Base-by-base conservation (phyloP, 2,888 invertebrate genomes). In the Nephrotoma guestfalica region DNA sequence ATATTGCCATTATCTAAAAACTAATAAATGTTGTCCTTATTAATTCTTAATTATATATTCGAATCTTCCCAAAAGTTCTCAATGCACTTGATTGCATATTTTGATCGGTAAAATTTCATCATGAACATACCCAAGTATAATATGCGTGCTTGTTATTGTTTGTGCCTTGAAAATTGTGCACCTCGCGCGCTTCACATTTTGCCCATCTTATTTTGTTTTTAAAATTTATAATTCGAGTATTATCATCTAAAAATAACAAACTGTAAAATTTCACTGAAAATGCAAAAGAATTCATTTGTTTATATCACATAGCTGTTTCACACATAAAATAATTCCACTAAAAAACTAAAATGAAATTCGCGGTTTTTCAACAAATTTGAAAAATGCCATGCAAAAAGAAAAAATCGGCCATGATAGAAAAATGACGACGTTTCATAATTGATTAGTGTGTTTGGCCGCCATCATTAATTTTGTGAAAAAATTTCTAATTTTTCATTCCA, bases 341-440 rank as follows among this genome's bases (percentile, higher is more conserved):
- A 57, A 57, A 47, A 57, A 57, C 15, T 57, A 15, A 57, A 57
- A 57, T 57, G 15, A 57, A 71, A 71, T 71, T 71, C 71, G 71
- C 71, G 71, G 71, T 18, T 71, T 71, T 71, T 71, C 30, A 30
- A 71, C 30, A 18, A 71, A 71, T 71, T 71, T 71, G 30, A 30
- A 71, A 71, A 71, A 71, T 71, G 71, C 71, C 71, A 71, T 71
- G 71, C 71, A 71, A 71, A 30, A 71, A 30, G 71, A 71, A 71
- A 57, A 71, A 71, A 71, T 71, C 71, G 30, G 71, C 86, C 86
- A 86, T 86, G 51, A 71, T 86, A 41, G 51, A 51, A 43, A 85
- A 86, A 86, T 86, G 51, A 57, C 86, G 86, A 86, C 86, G 86
- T 86, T 86, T 86, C 86, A 41, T 86, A 86, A 86, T 86, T 47